These are phyloP conservation scores for Aphis gossypii DNA, from an alignment of 1,140 invertebrate species.

Conservation along the genomic window DNA sequence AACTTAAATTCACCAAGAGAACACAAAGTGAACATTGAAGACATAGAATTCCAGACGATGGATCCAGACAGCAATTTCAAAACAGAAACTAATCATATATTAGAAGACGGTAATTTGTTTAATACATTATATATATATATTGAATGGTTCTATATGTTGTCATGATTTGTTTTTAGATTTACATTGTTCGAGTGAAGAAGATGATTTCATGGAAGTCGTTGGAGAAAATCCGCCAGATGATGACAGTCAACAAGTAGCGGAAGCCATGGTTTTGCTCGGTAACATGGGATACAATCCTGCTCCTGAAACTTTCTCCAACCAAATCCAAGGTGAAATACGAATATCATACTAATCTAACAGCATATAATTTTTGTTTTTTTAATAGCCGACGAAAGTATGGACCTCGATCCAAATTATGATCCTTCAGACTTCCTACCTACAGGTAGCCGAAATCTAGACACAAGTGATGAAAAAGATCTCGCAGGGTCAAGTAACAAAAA, in stretches of 20 bases:
- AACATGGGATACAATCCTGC: slow-evolving; percentile 74
- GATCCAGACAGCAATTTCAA: slow-evolving; percentile 56
- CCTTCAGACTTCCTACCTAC: slow-evolving; percentile 78
- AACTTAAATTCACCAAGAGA: slow-evolving; percentile 39
- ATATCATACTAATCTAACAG: slow-evolving; percentile 55
- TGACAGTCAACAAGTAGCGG: slow-evolving; percentile 67
- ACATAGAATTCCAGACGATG: slow-evolving; percentile 55
- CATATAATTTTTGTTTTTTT: slow-evolving; percentile 58
- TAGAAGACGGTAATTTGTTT: slow-evolving; percentile 55
- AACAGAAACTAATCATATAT: slow-evolving; percentile 56
- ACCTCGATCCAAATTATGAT: slow-evolving; percentile 86
- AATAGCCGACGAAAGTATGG: slow-evolving; percentile 75
- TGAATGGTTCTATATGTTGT: background rate
- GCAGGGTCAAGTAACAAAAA: slow-evolving; percentile 40
- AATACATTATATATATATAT: background rate
- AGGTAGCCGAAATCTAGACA: slow-evolving; percentile 56
- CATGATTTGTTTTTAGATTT: slow-evolving; percentile 66
- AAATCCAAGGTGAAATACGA: slow-evolving; percentile 43
- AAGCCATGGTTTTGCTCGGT: slow-evolving; percentile 84
- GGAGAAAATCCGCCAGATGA: slow-evolving; percentile 66
- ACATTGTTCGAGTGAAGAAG: slow-evolving; percentile 78
- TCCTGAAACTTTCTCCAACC: slow-evolving; percentile 42
- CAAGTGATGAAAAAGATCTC: slow-evolving; percentile 58
- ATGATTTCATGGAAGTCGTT: slow-evolving; percentile 71
- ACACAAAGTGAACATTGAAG: slow-evolving; percentile 49